Conservation (phyloP, 2,888 invertebrate genomes). For the Hemaris fuciformis region DNA sequence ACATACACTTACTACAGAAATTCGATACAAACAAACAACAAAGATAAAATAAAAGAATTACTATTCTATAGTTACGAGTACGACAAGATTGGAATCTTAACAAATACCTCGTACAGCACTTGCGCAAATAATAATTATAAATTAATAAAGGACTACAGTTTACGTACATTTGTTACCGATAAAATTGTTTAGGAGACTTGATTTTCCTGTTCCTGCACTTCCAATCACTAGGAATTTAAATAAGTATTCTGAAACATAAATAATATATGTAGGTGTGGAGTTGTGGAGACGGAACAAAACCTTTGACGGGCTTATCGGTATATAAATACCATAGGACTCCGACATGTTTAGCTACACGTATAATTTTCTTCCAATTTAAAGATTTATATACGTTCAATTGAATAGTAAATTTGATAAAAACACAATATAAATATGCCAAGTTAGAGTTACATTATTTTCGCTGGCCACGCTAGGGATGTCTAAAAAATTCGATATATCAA, state of each 20-base stretch:
- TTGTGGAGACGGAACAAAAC: too few relatives aligned
- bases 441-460: background rate
- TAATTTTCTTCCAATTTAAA: background rate
- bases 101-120: too few relatives aligned
- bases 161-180: slow-evolving; percentile 92
- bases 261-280: too few relatives aligned
- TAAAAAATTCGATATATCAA: too few relatives aligned
- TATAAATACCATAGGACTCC: background rate
- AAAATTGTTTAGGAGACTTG: slow-evolving; percentile 91
- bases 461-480: background rate
- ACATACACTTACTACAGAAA: too few relatives aligned
- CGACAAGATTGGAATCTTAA: too few relatives aligned
- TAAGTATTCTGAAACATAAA: slow-evolving; percentile 85
- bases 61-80: too few relatives aligned
- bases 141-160: background rate
- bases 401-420: background rate
- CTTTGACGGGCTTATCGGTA: background rate
- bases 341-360: background rate
- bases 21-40: too few relatives aligned
- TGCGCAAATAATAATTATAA: too few relatives aligned
- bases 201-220: slow-evolving; percentile 91
- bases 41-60: too few relatives aligned
- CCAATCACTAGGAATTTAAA: slow-evolving; percentile 93
- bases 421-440: background rate
- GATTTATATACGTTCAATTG: background rate